A percentile compares a stretch with the other conserved stretches of the same genome.
phyloP scores from a whole-genome alignment of 2,797 vertebrate species.

The Sternarchorhynchus goeldii region DNA sequence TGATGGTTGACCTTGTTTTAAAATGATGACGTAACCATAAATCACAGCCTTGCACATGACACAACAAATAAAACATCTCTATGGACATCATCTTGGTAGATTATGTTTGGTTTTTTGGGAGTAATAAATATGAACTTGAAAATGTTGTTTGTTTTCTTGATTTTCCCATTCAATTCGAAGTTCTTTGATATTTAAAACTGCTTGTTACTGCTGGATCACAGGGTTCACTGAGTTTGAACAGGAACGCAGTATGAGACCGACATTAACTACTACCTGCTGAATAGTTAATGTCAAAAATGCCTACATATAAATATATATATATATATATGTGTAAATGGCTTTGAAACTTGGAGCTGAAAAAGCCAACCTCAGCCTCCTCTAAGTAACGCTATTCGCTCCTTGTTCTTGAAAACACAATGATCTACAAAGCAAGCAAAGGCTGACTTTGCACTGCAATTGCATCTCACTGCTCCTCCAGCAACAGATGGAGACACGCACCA shows the following conservation, averaged over 20 bases:
- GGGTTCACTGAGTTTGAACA: neutral
- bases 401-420: too few species aligned
- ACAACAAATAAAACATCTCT: slow-evolving; percentile 60
- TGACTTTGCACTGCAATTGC: too few species aligned
- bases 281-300: too few species aligned
- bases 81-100: slow-evolving; percentile 56
- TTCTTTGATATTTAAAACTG: slow-evolving; percentile 15
- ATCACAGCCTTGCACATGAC: slow-evolving; percentile 59
- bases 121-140: slow-evolving; percentile 59
- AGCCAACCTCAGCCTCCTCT: too few species aligned
- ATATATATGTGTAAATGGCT: too few species aligned
- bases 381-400: too few species aligned
- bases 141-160: slow-evolving; percentile 4
- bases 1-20: slow-evolving; percentile 60
- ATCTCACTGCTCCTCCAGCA: too few species aligned
- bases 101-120: slow-evolving; percentile 51
- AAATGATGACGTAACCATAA: slow-evolving; percentile 55
- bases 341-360: too few species aligned
- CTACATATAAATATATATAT: too few species aligned
- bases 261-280: too few species aligned
- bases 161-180: neutral
- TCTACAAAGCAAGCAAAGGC: too few species aligned
- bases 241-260: neutral
- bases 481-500: too few species aligned
- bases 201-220: neutral